These are phyloP conservation scores for Pyrrhosoma nymphula DNA, from an alignment of 2,888 invertebrate genomes.

Conservation along the genomic window DNA sequence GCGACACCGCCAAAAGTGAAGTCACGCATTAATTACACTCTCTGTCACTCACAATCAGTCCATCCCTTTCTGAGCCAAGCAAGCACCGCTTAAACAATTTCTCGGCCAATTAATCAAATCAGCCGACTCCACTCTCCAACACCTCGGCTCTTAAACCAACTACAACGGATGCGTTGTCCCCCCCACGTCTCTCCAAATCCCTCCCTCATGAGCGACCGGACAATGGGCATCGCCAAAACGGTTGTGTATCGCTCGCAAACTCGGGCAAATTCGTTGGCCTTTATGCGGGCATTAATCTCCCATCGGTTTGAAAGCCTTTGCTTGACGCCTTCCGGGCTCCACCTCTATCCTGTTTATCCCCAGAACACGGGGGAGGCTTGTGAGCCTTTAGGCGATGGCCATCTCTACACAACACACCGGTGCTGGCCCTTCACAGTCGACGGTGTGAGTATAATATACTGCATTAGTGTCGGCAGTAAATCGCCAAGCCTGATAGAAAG, in stretches of 20 bases:
- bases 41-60: neutral
- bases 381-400: neutral
- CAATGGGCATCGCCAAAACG: conserved; percentile 24
- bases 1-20: neutral
- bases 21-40: conserved; percentile 10
- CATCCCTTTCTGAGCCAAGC: neutral
- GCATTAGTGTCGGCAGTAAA: neutral
- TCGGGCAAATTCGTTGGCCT: conserved; percentile 1
- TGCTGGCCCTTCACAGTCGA: neutral
- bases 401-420: neutral
- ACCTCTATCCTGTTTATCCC: conserved; percentile 22
- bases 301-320: conserved; percentile 24
- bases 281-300: conserved; percentile 32
- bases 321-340: neutral
- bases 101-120: conserved; percentile 15
- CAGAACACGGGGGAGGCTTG: neutral
- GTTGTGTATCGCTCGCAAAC: neutral
- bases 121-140: neutral
- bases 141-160: neutral
- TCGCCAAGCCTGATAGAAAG: neutral
- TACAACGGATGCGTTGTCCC: neutral
- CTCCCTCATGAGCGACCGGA: neutral
- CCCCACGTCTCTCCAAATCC: neutral
- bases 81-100: neutral
- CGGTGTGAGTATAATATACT: neutral